Evolutionary conservation across 92 coral and sea anemone species (phyloP).

Genomic region (Umimayanthus kanabou): DNA sequence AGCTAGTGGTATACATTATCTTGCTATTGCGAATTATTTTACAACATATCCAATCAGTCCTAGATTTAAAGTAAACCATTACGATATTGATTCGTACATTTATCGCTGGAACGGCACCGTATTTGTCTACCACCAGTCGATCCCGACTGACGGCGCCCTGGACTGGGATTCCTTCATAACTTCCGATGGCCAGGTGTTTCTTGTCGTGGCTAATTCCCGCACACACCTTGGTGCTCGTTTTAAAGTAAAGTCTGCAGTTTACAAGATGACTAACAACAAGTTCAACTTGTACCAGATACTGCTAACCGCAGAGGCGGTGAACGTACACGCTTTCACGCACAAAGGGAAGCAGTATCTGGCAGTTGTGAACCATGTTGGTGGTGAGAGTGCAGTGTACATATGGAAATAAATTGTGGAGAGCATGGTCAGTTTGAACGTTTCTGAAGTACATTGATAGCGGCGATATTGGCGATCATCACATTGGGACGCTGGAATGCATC

Average conservation of each 20-base stretch:
- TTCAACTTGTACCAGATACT: background rate
- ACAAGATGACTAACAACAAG: background rate
- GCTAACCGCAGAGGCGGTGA: background rate
- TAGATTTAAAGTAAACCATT: background rate
- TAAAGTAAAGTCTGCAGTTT: background rate
- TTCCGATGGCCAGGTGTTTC: background rate
- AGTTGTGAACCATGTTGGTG: background rate
- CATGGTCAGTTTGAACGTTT: background rate
- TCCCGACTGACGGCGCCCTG: background rate
- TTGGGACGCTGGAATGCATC: too few species aligned
- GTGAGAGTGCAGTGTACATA: background rate
- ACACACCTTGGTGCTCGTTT: background rate
- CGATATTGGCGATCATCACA: too few species aligned
- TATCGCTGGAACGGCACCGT: background rate
- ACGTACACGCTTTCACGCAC: background rate
- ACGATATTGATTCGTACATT: background rate
- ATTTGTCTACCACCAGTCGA: background rate
- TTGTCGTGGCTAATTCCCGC: background rate
- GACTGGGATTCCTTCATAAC: background rate
- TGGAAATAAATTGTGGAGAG: background rate
- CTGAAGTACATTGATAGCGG: too few species aligned
- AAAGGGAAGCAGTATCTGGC: background rate
- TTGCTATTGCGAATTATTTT: background rate
- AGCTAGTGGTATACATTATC: background rate
- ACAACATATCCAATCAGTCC: too few species aligned